phyloP scores from a whole-genome alignment of 2,888 invertebrate species.

The Melanostoma mellinum region DNA sequence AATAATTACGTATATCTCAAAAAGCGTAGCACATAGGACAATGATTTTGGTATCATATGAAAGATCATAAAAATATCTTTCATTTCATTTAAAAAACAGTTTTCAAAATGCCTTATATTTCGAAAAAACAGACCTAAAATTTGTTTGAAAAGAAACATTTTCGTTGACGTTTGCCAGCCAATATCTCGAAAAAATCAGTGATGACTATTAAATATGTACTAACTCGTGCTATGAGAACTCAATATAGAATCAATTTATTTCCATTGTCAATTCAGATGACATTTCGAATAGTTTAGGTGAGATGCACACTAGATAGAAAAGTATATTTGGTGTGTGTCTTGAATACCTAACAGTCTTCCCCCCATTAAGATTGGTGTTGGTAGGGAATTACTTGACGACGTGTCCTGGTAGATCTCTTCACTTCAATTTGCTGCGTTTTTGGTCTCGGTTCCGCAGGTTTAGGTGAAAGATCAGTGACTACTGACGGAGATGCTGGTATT shows the following conservation, averaged over 20 bases:
- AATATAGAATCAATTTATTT: not conserved
- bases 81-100: no score
- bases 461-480: not conserved
- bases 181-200: no score
- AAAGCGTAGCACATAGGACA: no score
- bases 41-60: no score
- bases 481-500: not conserved
- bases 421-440: not conserved
- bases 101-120: no score
- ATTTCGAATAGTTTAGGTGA: no score
- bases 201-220: no score
- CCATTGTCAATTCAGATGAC: not conserved
- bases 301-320: not conserved
- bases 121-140: no score
- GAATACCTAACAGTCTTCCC: conserved; percentile 11
- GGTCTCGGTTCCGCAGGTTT: not conserved
- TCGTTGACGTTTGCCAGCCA: no score
- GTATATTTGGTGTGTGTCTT: conserved; percentile 1
- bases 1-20: no score
- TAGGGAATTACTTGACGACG: conserved; percentile 1
- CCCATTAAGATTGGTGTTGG: not conserved
- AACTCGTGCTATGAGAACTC: conserved; percentile 6
- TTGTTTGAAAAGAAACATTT: no score
- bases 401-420: not conserved
- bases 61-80: no score